Evolutionary conservation across 2,113 vertebrate genomes (phyloP), one percentile per base, ranked within the genome.

Genomic region (Centropristis striata): DNA sequence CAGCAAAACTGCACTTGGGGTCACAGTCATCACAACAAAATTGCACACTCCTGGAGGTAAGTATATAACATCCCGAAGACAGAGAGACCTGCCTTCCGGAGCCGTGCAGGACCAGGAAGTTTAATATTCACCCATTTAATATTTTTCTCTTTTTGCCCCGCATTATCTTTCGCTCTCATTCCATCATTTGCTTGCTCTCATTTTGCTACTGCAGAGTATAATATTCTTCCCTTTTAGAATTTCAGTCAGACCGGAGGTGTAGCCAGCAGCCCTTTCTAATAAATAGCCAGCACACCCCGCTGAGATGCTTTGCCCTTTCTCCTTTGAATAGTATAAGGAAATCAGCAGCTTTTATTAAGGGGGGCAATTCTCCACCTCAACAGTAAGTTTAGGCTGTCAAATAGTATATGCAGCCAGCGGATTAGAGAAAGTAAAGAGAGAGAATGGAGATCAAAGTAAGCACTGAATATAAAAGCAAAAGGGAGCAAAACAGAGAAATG

Each of bases 201-300:
- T 83, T 75, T 36, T 66, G 39, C 60, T 4, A 59, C 66, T 44
- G 61, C 79, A 41, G 39, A 64, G 32, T 72, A 13, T 63, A 75
- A 82, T 77, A 60, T 71, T 58, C 58, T 57, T 49, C 18, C 61
- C 46, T 73, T 64, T 84, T 63, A 74, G 75, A 66, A 55, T 84
- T 82, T 70, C 69, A 71, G 75, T 84, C 75, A 27, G 76, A 47
- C 86, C 41, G 54, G 47, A 88, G 85, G 85, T 86, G 77, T 64
- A 83, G 83, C 87, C 84, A 47, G 71, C 60, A 73, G 89, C 72
- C 58, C 50, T 69, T 36, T 83, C 71, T 84, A 81, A 90, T 88
- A 86, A 91, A 87, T 78, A 84, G 74, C 57, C 63, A n/a, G 47
- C 27, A 1, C 69, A 68, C 66, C 83, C 85, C 25, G 57, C 69